Percentiles rank a stretch among this genome's conserved stretches.
Evolutionary conservation across 2,797 vertebrate species (phyloP).

Genomic region (Neoniphon sammara): DNA sequence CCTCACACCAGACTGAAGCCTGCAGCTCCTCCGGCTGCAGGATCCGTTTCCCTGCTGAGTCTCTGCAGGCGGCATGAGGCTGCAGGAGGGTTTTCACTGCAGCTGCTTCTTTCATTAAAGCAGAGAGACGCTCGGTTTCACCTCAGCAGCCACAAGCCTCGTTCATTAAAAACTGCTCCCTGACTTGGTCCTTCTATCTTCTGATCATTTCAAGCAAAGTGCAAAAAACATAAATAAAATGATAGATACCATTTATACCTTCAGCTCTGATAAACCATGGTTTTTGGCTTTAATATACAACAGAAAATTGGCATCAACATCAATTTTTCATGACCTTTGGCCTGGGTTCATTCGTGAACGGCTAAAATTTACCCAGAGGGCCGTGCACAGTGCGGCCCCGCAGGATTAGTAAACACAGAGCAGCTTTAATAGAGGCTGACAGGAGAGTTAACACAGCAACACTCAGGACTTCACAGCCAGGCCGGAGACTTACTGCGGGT

Average conservation of each 20-base stretch:
- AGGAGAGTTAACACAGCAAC: background rate
- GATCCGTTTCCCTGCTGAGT: no score
- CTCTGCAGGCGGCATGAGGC: no score
- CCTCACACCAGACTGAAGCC: slow-evolving; percentile 10
- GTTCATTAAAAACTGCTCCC: no score
- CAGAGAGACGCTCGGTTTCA: background rate
- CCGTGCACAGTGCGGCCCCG: background rate
- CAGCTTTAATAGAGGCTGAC: no score
- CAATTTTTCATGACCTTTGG: background rate
- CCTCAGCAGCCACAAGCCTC: no score
- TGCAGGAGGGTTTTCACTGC: background rate
- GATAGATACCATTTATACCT: no score
- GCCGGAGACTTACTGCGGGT: slow-evolving; percentile 73
- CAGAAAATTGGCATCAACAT: background rate
- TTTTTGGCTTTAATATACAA: background rate
- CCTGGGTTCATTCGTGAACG: background rate
- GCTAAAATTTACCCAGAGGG: background rate
- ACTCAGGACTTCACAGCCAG: background rate
- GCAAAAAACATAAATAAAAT: background rate
- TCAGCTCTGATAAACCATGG: background rate
- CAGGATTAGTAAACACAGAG: background rate
- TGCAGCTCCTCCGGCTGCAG: background rate
- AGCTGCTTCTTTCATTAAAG: slow-evolving; percentile 4
- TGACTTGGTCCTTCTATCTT: no score
- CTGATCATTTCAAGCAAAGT: no score